Percentiles rank a stretch among this genome's conserved stretches.
phyloP scores from a whole-genome alignment of 2,888 invertebrate genomes.

The Dorcus parallelipipedus region DNA sequence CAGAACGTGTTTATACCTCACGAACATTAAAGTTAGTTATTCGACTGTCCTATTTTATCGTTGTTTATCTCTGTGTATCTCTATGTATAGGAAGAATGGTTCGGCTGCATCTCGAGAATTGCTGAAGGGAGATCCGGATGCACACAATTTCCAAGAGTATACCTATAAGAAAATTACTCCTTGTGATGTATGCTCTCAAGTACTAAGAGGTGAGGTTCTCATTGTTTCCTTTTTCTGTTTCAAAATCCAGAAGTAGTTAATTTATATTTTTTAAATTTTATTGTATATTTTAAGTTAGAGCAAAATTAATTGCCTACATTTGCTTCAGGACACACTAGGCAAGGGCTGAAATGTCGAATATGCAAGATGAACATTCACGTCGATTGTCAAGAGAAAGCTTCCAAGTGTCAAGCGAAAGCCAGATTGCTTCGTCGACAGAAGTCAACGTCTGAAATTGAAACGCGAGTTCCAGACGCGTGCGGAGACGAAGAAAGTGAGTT shows the following conservation, averaged over 20 bases:
- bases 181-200: conserved; percentile 91
- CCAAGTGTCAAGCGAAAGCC: conserved; percentile 82
- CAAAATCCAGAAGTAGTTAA: no score
- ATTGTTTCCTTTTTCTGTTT: not conserved
- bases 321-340: conserved; percentile 78
- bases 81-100: conserved; percentile 65
- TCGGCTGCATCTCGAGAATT: conserved; percentile 59
- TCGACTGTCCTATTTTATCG: not conserved
- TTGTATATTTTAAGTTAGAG: no score
- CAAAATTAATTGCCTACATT: not conserved
- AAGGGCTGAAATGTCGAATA: conserved; percentile 83
- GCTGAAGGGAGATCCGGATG: conserved; percentile 62
- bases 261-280: no score
- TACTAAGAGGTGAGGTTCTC: conserved; percentile 70
- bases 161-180: conserved; percentile 95
- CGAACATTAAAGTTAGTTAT: not conserved
- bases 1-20: not conserved
- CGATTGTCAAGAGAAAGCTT: conserved; percentile 81
- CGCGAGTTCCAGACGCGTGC: conserved; percentile 61
- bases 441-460: conserved; percentile 81
- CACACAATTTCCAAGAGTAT: conserved; percentile 89
- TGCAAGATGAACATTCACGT: conserved; percentile 90
- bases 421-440: conserved; percentile 82
- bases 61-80: not conserved
- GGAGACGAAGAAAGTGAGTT: conserved; percentile 80